These are phyloP conservation scores for Brachypalpus laphriformis DNA, from an alignment of 2,888 invertebrate genomes.

Conservation along the genomic window DNA sequence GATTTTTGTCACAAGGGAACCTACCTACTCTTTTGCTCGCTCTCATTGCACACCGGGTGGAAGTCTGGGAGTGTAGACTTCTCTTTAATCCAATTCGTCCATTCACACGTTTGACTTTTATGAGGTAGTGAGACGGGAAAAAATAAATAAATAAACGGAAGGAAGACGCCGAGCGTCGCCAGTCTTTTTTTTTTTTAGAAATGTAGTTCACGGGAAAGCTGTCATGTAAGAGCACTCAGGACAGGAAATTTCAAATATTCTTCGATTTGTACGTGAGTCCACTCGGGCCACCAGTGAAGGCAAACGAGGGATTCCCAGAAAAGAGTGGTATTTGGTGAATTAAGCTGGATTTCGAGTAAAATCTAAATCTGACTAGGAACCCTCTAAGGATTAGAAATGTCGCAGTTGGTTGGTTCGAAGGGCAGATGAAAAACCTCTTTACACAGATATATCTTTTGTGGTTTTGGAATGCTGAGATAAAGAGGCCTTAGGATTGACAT, in stretches of 20 bases:
- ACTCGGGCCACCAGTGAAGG: constrained; percentile 41
- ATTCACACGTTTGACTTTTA: constrained; percentile 71
- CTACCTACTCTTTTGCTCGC: constrained; percentile 25
- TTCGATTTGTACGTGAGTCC: constrained; percentile 49
- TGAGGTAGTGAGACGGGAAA: constrained; percentile 46
- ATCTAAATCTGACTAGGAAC: constrained; percentile 12
- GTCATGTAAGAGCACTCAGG: constrained; percentile 58
- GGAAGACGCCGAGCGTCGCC: constrained; percentile 56
- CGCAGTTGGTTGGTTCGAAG: background rate
- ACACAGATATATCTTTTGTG: background rate
- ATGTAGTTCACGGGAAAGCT: constrained; percentile 69
- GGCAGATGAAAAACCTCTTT: background rate
- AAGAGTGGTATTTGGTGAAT: background rate
- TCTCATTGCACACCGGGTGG: constrained; percentile 22
- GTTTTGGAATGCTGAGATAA: background rate
- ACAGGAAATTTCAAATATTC: constrained; percentile 55
- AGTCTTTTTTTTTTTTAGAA: constrained; percentile 44
- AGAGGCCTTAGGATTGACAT: too few species aligned
- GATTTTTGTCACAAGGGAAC: constrained; percentile 43
- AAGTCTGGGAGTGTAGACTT: constrained; percentile 51
- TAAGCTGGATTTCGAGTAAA: constrained; percentile 26
- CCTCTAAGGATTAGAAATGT: background rate
- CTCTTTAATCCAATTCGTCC: constrained; percentile 65
- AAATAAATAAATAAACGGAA: constrained; percentile 61
- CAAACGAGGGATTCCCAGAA: constrained; percentile 5